Conservation (phyloP, 2,113 vertebrate genomes). For the Panthera uncia region DNA sequence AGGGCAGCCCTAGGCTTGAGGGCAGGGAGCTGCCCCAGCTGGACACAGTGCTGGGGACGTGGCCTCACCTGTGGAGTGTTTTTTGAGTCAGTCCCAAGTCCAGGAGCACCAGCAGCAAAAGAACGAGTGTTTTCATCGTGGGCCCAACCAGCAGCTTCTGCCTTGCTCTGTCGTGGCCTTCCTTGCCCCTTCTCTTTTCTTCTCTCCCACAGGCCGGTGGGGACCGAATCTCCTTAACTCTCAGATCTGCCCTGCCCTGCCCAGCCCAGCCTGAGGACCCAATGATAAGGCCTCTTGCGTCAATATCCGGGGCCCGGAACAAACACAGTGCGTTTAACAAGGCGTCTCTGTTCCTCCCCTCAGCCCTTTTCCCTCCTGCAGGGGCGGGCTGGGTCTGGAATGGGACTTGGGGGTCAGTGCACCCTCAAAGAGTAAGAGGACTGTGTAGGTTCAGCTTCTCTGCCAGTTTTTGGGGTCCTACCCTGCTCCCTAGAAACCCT, state of each 20-base stretch:
- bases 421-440: neutral
- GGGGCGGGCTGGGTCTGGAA: neutral
- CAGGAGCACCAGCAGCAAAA: conserved; percentile 48
- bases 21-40: no score
- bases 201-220: neutral
- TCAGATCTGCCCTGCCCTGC: conserved; percentile 36
- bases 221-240: neutral
- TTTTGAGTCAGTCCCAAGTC: conserved; percentile 39
- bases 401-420: neutral
- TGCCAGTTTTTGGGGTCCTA: neutral
- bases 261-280: conserved; percentile 51
- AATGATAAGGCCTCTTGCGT: conserved; percentile 67
- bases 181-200: neutral
- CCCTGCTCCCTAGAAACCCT: neutral
- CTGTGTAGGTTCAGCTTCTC: neutral
- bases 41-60: neutral
- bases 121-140: conserved; percentile 6
- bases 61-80: conserved; percentile 65
- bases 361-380: neutral
- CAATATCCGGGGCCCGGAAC: conserved; percentile 59
- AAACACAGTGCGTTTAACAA: neutral
- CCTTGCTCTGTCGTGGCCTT: neutral
- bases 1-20: neutral
- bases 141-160: neutral
- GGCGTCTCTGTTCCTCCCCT: neutral